Base-by-base conservation (phyloP, 2,113 vertebrate genomes). In the Semnornis frantzii region DNA sequence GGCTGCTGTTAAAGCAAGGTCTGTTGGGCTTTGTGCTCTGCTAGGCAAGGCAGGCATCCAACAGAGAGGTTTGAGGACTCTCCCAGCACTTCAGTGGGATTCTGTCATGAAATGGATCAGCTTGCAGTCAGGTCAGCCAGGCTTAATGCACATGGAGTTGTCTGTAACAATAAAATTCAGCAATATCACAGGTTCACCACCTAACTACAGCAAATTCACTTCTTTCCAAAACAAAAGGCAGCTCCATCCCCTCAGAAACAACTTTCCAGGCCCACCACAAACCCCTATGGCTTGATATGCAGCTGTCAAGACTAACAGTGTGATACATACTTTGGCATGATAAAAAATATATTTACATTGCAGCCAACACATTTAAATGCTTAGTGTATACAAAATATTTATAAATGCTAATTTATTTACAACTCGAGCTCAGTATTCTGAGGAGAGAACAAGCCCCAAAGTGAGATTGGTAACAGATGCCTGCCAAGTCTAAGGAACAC, bases 341-440 rank as follows among this genome's bases (percentile, higher is more conserved):
- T 96, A 95, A 97, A 98, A 98, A 97, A 97, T 72, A 92, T 96
- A 98, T 97, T 97, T 98, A 98, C 97, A 98, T 79, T 96, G 77
- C 85, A 96, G 82, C 60, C 89, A 95, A 97, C 88, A 96, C 76
- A 93, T 95, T 91, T 82, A 84, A 96, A 96, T 55, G 84, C 89
- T 90, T 87, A 91, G 82, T 93, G 97, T 97, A 97, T 98, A 98
- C 89, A 98, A 98, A 97, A 97, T 97, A 97, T 97, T 97, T 98
- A 98, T 98, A 97, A 98, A 97, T 96, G 91, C 19, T 83, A 94
- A 95, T 96, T 75, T 97, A 97, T 98, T 98, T 98, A 98, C 97
- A 98, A 92, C 79, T 91, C 31, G 92, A 94, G 90, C 91, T 90
- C 86, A 89, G 90, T 71, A 88, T 76, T 66, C 77, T 82, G 9